Evolutionary conservation across 2,113 vertebrate genomes (phyloP).

Genomic region (Ochotona curzoniae): DNA sequence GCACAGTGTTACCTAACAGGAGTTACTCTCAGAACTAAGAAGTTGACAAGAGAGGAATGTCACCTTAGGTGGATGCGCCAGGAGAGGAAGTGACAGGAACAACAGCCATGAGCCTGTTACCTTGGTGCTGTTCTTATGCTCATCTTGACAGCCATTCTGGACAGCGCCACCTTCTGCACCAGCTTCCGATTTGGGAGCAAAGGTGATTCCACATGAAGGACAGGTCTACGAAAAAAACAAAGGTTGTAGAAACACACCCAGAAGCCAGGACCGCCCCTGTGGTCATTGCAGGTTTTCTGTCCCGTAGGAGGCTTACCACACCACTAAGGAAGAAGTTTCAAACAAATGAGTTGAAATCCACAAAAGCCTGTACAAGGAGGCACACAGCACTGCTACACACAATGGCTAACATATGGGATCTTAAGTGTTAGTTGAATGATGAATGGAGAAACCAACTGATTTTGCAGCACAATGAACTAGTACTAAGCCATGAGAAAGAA

Average conservation of each 20-base stretch:
- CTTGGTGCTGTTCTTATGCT: slow-evolving; percentile 90
- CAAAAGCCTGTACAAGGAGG: not conserved
- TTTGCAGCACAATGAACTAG: not conserved
- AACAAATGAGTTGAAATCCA: not conserved
- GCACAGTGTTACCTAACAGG: not conserved
- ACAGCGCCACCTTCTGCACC: slow-evolving; percentile 87
- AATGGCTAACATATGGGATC: not conserved
- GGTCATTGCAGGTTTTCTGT: not conserved
- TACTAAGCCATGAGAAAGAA: not conserved
- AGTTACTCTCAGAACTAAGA: slow-evolving; percentile 53
- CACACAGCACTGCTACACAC: not conserved
- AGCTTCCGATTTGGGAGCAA: slow-evolving; percentile 87
- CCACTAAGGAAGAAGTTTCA: not conserved
- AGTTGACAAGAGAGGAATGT: slow-evolving; percentile 23
- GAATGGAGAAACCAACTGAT: not conserved
- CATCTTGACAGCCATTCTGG: slow-evolving; percentile 92
- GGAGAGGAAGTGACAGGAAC: slow-evolving; percentile 52
- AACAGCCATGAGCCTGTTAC: slow-evolving; percentile 82
- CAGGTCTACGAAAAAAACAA: slow-evolving; percentile 89
- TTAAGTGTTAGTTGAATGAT: not conserved
- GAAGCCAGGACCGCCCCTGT: not conserved
- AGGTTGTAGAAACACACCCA: slow-evolving; percentile 54
- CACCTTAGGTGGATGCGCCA: slow-evolving; percentile 50
- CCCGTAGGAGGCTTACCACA: not conserved
- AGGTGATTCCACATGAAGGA: slow-evolving; percentile 88